Percentiles rank a stretch among this genome's conserved stretches.
Evolutionary conservation across 2,797 vertebrate species (phyloP).

Genomic region (Pelobates cultripes): DNA sequence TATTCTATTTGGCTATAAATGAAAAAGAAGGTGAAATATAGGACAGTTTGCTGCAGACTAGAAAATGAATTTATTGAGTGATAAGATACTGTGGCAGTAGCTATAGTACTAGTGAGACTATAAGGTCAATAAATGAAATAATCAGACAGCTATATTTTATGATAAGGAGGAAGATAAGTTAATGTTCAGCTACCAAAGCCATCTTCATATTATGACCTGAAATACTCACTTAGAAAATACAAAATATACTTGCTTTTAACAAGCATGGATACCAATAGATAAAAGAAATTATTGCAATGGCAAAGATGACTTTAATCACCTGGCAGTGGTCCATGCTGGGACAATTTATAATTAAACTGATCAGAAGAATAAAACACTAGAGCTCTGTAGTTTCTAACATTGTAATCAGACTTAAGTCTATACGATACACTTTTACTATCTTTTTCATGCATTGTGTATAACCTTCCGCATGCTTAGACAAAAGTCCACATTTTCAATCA

Average conservation of each 20-base stretch:
- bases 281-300: slow-evolving; percentile 33
- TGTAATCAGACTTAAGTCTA: background rate
- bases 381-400: background rate
- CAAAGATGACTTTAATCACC: slow-evolving; percentile 27
- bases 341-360: slow-evolving; percentile 20
- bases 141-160: slow-evolving; percentile 14
- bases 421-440: background rate
- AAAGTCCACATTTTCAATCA: no score
- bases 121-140: slow-evolving; percentile 24
- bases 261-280: slow-evolving; percentile 1
- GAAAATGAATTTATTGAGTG: slow-evolving; percentile 14
- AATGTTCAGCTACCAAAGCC: slow-evolving; percentile 1
- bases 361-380: background rate
- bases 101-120: background rate
- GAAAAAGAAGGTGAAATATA: slow-evolving; percentile 47
- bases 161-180: slow-evolving; percentile 22
- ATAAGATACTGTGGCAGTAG: slow-evolving; percentile 10
- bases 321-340: background rate
- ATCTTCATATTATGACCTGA: slow-evolving; percentile 3
- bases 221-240: background rate
- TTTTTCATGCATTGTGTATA: no score
- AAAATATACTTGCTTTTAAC: slow-evolving; percentile 19
- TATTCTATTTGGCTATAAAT: slow-evolving; percentile 46
- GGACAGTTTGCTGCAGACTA: slow-evolving; percentile 20
- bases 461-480: no score